Evolutionary conservation across 2,797 vertebrate species (phyloP).

Genomic region (Sebastes vulpes): DNA sequence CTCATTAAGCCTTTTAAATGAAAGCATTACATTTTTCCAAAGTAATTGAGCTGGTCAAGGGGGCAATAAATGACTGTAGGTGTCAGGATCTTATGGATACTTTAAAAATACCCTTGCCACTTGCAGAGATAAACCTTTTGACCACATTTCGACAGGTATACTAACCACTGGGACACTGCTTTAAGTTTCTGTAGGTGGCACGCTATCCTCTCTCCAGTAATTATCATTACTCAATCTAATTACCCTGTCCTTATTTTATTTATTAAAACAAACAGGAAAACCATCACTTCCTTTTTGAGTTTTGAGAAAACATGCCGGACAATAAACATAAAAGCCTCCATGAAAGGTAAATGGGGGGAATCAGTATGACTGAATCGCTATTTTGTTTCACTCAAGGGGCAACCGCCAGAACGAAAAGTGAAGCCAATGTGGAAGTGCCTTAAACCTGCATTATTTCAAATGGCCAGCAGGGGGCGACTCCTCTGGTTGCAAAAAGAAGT

Average conservation of each 20-base stretch:
- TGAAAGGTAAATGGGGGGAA: background rate
- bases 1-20: conserved; percentile 19
- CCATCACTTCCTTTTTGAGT: background rate
- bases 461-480: too few species aligned
- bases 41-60: conserved; percentile 14
- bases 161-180: background rate
- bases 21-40: conserved; percentile 9
- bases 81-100: background rate
- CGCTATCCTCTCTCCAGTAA: background rate
- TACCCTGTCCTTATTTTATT: background rate
- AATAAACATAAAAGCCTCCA: background rate
- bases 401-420: too few species aligned
- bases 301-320: background rate
- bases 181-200: background rate
- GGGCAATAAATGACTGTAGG: conserved; percentile 9
- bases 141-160: background rate
- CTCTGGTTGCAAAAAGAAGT: too few species aligned
- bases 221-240: background rate
- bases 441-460: too few species aligned
- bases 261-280: background rate
- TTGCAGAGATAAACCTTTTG: background rate
- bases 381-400: too few species aligned
- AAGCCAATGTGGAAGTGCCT: too few species aligned
- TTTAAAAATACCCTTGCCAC: conserved; percentile 9
- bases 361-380: background rate